phyloP scores from a whole-genome alignment of 2,113 vertebrate species.

The Junco hyemalis region DNA sequence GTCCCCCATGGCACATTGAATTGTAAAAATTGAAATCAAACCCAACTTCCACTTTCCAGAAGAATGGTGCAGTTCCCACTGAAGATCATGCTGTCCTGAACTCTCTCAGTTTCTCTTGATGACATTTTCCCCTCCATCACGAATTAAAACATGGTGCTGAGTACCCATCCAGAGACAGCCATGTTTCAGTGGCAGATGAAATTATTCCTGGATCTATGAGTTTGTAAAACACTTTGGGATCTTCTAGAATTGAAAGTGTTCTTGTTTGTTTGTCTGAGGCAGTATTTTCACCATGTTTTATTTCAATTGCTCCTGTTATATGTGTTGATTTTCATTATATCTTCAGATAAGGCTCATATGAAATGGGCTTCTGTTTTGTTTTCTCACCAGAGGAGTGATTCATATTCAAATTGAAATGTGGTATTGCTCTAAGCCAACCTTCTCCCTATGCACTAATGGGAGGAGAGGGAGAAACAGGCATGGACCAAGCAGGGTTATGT shows the following conservation, averaged over 20 bases:
- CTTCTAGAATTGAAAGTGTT: neutral
- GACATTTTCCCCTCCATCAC: neutral
- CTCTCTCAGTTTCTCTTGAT: neutral
- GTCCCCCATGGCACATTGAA: neutral
- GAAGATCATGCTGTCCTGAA: neutral
- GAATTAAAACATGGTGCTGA: neutral
- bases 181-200: neutral
- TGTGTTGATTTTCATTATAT: neutral
- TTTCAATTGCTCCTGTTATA: neutral
- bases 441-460: neutral
- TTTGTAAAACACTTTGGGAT: neutral
- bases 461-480: neutral
- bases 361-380: slow-evolving; percentile 28
- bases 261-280: neutral
- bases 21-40: neutral
- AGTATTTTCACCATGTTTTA: neutral
- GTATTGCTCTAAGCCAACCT: slow-evolving; percentile 19
- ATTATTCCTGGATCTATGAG: neutral
- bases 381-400: slow-evolving; percentile 50
- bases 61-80: neutral
- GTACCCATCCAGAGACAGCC: neutral
- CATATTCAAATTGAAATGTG: slow-evolving; percentile 17
- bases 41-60: neutral
- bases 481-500: neutral
- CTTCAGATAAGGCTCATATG: neutral